phyloP scores from a whole-genome alignment of 1,140 invertebrate genomes.

The Steinernema feltiae region DNA sequence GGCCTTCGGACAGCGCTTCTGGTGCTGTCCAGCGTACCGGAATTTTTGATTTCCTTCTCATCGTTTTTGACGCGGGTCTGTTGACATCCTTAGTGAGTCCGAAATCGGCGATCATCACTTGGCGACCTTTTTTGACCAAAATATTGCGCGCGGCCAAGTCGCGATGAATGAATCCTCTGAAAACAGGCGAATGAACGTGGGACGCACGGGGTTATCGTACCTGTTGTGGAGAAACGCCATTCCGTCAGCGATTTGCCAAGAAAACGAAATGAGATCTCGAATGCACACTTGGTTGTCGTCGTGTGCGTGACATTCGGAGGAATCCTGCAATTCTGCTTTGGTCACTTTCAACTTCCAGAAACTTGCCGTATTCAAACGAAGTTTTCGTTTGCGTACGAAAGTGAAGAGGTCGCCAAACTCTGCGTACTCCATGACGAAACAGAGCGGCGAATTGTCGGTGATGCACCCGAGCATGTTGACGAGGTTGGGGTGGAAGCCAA shows the following conservation, averaged over 20 bases:
- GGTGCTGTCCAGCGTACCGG: neutral
- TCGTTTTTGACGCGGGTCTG: neutral
- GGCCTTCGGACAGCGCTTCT: neutral
- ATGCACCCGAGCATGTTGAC: constrained; percentile 59
- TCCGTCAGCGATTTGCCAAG: constrained; percentile 12
- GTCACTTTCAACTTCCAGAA: neutral
- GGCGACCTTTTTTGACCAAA: constrained; percentile 66
- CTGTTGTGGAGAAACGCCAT: constrained; percentile 18
- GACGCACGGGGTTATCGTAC: neutral
- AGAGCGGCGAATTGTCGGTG: constrained; percentile 10
- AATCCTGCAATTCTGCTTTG: constrained; percentile 8
- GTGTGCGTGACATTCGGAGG: neutral
- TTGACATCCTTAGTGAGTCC: too few species aligned
- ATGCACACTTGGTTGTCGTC: constrained; percentile 4
- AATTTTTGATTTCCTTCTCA: neutral
- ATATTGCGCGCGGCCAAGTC: constrained; percentile 92
- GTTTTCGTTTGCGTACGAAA: neutral
- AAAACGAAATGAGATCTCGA: neutral
- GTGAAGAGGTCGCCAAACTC: neutral
- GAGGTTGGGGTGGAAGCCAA: constrained; percentile 57
- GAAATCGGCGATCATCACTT: constrained; percentile 16
- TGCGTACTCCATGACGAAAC: neutral
- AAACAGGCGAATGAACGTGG: neutral
- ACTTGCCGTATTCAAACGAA: neutral
- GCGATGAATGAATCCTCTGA: constrained; percentile 71